Conservation (phyloP, 2,888 invertebrate species). For the Dyspetes luteomarginatus region DNA sequence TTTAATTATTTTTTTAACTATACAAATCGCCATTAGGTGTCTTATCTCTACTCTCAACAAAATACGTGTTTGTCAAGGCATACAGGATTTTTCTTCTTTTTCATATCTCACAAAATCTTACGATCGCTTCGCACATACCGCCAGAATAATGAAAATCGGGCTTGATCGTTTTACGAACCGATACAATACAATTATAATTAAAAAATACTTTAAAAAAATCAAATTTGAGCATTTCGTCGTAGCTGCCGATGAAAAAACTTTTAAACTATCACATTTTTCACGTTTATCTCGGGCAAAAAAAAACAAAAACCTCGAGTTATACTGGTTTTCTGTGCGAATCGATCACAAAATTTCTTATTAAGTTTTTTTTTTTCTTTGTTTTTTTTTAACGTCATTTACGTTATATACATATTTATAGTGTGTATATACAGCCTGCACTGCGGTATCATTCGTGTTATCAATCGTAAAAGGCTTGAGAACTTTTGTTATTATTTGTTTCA, state of each 20-base stretch:
- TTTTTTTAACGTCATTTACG: constrained; percentile 39
- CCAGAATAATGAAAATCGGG: not conserved
- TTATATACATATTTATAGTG: constrained; percentile 65
- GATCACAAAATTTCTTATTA: constrained; percentile 53
- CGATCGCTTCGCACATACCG: constrained; percentile 49
- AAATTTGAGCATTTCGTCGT: not conserved
- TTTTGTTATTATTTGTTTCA: not conserved
- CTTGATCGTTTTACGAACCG: not conserved
- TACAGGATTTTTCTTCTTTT: constrained; percentile 53
- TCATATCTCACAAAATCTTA: constrained; percentile 49
- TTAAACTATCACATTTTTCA: not conserved
- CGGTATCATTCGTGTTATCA: constrained; percentile 55
- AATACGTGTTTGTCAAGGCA: constrained; percentile 67
- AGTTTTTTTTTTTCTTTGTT: constrained; percentile 64
- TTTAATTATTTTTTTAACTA: constrained; percentile 21
- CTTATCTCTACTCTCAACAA: constrained; percentile 65
- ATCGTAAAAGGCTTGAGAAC: constrained; percentile 63
- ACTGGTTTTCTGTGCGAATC: constrained; percentile 43
- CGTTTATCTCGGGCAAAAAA: not conserved
- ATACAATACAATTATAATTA: not conserved
- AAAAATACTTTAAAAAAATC: not conserved
- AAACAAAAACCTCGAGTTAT: not conserved
- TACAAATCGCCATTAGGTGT: constrained; percentile 64
- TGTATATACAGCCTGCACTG: constrained; percentile 65
- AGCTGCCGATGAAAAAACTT: constrained; percentile 3